Percentiles rank a stretch among this genome's conserved stretches.
These are phyloP conservation scores for Lepidocolaptes lacrymiger DNA, from an alignment of 2,797 vertebrate genomes.

Conservation along the genomic window DNA sequence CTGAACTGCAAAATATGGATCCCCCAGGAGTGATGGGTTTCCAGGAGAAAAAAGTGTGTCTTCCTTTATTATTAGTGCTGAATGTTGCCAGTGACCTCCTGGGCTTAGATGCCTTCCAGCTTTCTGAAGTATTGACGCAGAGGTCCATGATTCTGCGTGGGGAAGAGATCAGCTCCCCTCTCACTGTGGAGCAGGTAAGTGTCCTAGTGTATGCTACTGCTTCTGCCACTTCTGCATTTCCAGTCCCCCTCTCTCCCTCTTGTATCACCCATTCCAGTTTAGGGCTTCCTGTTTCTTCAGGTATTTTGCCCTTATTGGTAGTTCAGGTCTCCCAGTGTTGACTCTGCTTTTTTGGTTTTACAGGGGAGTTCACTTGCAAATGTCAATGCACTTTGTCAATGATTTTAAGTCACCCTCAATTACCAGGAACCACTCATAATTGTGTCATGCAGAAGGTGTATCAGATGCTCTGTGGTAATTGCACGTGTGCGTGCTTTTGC, in stretches of 20 bases:
- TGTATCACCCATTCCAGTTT: neutral
- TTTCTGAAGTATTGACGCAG: conserved; percentile 92
- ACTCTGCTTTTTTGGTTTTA: neutral
- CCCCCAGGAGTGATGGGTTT: neutral
- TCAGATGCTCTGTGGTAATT: neutral
- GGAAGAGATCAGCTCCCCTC: conserved; percentile 92
- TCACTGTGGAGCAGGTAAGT: conserved; percentile 90
- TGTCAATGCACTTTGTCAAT: neutral
- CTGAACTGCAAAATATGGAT: neutral
- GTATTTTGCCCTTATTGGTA: neutral
- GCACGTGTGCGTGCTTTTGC: rapidly evolving
- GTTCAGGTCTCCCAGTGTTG: neutral
- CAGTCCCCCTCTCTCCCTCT: neutral
- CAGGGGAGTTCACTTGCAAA: neutral
- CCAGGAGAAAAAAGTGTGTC: neutral
- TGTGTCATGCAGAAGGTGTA: neutral
- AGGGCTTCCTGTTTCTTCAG: neutral
- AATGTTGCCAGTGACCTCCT: conserved; percentile 88
- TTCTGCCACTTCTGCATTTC: neutral
- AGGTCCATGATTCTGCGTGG: conserved; percentile 92
- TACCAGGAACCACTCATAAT: neutral
- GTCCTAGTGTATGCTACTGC: neutral
- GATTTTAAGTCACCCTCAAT: neutral
- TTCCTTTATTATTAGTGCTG: conserved; percentile 81
- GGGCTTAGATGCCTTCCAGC: conserved; percentile 88